Percentiles rank a stretch among this genome's conserved stretches.
Conservation (phyloP, 1,140 invertebrate species). For the Choristoneura fumiferana region DNA sequence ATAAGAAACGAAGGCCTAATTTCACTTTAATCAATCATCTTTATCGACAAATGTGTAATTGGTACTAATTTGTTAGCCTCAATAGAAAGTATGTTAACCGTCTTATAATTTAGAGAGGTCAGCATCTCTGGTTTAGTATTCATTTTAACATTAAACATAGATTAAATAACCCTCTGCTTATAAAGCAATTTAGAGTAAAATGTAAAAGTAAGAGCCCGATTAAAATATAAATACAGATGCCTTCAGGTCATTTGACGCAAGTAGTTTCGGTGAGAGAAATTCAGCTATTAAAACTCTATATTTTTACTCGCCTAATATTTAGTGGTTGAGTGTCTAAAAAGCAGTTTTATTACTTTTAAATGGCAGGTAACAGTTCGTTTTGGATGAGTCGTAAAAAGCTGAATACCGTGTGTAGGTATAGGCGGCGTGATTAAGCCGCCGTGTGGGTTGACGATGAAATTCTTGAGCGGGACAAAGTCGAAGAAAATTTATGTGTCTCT, state of each 20-base stretch:
- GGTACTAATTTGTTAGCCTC: conserved; percentile 23
- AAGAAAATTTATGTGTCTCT: background rate
- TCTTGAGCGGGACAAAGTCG: conserved; percentile 21
- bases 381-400: conserved; percentile 45
- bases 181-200: conserved; percentile 44
- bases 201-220: conserved; percentile 35
- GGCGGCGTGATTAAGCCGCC: conserved; percentile 9
- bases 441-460: conserved; percentile 31
- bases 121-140: conserved; percentile 21
- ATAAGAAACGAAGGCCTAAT: conserved; percentile 15
- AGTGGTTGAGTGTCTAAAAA: conserved; percentile 48
- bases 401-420: conserved; percentile 26
- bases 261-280: conserved; percentile 32
- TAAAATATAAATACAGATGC: conserved; percentile 30
- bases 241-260: conserved; percentile 33
- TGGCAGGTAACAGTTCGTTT: conserved; percentile 53
- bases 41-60: conserved; percentile 23
- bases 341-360: conserved; percentile 66
- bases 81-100: conserved; percentile 29
- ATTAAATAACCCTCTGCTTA: conserved; percentile 37
- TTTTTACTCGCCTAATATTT: conserved; percentile 55
- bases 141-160: conserved; percentile 34
- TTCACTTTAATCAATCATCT: conserved; percentile 21
- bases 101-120: conserved; percentile 31
- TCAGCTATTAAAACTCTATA: conserved; percentile 59